Percentiles rank a stretch among this genome's conserved stretches.
Conservation (phyloP, 2,113 vertebrate genomes). For the Callaeas wilsoni region DNA sequence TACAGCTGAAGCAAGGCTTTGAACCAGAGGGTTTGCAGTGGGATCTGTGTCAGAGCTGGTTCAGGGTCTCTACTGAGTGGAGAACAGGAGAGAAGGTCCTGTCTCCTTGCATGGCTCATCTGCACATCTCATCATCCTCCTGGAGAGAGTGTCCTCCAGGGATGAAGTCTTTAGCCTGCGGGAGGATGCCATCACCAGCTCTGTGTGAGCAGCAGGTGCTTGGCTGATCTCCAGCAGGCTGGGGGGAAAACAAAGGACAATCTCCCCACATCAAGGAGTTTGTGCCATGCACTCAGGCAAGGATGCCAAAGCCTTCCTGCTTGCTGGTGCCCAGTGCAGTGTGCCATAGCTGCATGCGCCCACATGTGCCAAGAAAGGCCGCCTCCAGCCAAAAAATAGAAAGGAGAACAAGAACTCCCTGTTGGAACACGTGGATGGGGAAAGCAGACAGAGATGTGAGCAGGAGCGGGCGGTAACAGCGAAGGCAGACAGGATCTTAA, state of each 20-base stretch:
- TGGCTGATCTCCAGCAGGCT: background rate
- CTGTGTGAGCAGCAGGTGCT: rapidly evolving
- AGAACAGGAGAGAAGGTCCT: background rate
- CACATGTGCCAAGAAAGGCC: background rate
- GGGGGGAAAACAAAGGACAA: background rate
- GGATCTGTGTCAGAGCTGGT: background rate
- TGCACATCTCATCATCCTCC: background rate
- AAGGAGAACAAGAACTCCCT: background rate
- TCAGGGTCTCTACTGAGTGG: background rate
- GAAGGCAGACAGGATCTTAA: slow-evolving; percentile 10
- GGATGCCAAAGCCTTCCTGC: background rate
- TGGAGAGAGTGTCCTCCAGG: background rate
- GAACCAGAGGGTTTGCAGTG: rapidly evolving
- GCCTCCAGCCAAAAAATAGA: background rate
- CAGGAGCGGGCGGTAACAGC: background rate
- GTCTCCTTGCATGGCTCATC: background rate
- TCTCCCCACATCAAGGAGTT: background rate
- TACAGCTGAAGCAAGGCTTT: background rate
- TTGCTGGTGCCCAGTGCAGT: rapidly evolving
- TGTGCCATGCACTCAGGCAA: background rate
- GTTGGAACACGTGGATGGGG: background rate
- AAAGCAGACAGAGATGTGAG: background rate
- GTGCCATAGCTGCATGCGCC: rapidly evolving
- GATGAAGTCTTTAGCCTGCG: background rate
- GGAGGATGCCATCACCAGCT: background rate